These are phyloP conservation scores for Acanthiza pusilla DNA, from an alignment of 2,797 vertebrate genomes.

Conservation along the genomic window DNA sequence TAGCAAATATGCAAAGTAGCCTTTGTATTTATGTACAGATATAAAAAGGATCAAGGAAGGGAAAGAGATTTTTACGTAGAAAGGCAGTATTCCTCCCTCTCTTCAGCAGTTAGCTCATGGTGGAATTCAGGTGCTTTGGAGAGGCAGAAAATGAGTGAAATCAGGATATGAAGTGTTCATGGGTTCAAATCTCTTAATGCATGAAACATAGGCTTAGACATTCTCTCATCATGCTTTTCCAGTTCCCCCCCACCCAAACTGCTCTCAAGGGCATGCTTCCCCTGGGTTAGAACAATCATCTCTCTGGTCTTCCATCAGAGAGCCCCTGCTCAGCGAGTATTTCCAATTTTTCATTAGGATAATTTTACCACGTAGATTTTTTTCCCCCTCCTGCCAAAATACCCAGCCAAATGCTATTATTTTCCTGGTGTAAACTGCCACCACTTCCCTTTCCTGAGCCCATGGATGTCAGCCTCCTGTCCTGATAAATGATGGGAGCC, in stretches of 20 bases:
- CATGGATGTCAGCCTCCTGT: background rate
- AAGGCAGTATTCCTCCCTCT: background rate
- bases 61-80: background rate
- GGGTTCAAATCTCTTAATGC: constrained; percentile 36
- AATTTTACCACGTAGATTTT: background rate
- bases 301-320: constrained; percentile 26
- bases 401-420: constrained; percentile 6
- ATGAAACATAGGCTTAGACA: background rate
- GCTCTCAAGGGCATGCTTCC: background rate
- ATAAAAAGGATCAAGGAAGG: background rate
- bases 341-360: constrained; percentile 53
- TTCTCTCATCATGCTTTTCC: constrained; percentile 26
- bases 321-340: constrained; percentile 21
- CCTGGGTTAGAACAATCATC: constrained; percentile 11
- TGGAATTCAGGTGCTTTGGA: constrained; percentile 1
- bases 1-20: background rate
- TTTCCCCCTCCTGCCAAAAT: background rate
- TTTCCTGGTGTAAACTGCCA: constrained; percentile 43
- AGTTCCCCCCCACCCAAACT: background rate
- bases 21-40: background rate
- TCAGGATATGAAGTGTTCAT: constrained; percentile 2
- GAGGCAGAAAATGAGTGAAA: background rate
- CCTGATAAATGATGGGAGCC: constrained; percentile 23
- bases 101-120: background rate
- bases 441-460: background rate